phyloP scores from a whole-genome alignment of 2,888 invertebrate species.

The Sinopyrophorus schimmeli region DNA sequence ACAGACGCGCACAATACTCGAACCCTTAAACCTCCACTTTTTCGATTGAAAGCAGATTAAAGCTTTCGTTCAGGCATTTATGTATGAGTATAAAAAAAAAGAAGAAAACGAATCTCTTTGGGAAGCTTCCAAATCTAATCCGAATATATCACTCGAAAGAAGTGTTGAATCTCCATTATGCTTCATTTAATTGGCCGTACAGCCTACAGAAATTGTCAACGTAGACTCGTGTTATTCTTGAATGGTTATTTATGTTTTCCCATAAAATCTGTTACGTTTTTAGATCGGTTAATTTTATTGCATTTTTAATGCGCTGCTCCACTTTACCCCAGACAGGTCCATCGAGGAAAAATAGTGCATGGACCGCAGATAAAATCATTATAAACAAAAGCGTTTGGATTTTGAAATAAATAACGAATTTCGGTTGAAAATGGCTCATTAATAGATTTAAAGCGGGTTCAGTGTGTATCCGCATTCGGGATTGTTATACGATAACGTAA shows the following conservation, averaged over 20 bases:
- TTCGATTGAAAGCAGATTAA: constrained; percentile 6
- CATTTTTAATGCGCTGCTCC: too few relatives aligned
- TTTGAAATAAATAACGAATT: too few relatives aligned
- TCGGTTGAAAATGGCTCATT: constrained; percentile 20
- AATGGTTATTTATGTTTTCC: constrained; percentile 15
- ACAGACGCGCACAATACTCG: background rate
- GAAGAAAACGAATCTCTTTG: constrained; percentile 19
- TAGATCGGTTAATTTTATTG: too few relatives aligned
- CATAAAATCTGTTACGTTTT: constrained; percentile 15
- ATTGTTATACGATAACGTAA: constrained; percentile 11
- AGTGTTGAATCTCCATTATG: constrained; percentile 21
- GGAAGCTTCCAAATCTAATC: constrained; percentile 25
- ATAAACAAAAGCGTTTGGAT: constrained; percentile 15
- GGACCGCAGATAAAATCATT: too few relatives aligned
- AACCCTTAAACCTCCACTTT: background rate
- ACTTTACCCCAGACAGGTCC: too few relatives aligned
- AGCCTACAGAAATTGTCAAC: constrained; percentile 21
- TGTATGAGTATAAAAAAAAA: too few relatives aligned
- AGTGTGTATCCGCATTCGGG: constrained; percentile 22
- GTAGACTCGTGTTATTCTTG: constrained; percentile 18
- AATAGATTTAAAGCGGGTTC: constrained; percentile 25
- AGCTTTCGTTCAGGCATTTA: background rate
- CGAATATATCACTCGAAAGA: constrained; percentile 26
- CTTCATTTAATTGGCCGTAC: constrained; percentile 21
- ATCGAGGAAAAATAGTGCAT: too few relatives aligned